A percentile compares a stretch with the other conserved stretches of the same genome.
Evolutionary conservation across 2,888 invertebrate genomes (phyloP).

Genomic region (Ophonus ardosiacus): DNA sequence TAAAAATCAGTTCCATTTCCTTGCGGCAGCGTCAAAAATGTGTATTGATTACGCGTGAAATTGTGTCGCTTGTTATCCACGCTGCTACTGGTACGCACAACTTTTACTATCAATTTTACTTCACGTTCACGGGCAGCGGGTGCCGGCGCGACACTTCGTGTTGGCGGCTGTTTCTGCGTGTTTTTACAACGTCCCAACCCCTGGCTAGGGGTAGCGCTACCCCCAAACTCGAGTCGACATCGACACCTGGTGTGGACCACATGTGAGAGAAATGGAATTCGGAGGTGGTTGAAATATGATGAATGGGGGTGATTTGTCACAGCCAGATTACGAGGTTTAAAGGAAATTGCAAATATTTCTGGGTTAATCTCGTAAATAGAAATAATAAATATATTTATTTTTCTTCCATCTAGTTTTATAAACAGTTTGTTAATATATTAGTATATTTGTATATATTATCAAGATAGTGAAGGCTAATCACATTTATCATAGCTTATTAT

Average conservation of each 20-base stretch:
- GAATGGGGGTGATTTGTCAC: conserved; percentile 5
- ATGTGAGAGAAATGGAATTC: conserved; percentile 23
- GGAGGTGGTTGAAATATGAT: conserved; percentile 4
- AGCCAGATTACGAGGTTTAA: background rate
- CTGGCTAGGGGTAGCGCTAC: background rate
- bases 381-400: no score
- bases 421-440: no score
- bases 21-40: conserved; percentile 56
- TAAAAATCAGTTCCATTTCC: conserved; percentile 25
- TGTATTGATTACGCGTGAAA: conserved; percentile 61
- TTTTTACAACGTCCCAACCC: conserved; percentile 46
- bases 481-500: no score
- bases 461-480: no score
- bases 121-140: conserved; percentile 22
- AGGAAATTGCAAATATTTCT: background rate
- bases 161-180: conserved; percentile 4
- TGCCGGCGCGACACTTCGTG: background rate
- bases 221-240: no score
- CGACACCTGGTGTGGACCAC: conserved; percentile 41
- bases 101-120: conserved; percentile 62
- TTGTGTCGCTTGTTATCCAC: conserved; percentile 44
- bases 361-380: no score
- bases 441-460: no score
- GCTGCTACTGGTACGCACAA: conserved; percentile 29
- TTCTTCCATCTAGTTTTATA: no score